Evolutionary conservation across 2,113 vertebrate species (phyloP).

Genomic region (Eublepharis macularius): DNA sequence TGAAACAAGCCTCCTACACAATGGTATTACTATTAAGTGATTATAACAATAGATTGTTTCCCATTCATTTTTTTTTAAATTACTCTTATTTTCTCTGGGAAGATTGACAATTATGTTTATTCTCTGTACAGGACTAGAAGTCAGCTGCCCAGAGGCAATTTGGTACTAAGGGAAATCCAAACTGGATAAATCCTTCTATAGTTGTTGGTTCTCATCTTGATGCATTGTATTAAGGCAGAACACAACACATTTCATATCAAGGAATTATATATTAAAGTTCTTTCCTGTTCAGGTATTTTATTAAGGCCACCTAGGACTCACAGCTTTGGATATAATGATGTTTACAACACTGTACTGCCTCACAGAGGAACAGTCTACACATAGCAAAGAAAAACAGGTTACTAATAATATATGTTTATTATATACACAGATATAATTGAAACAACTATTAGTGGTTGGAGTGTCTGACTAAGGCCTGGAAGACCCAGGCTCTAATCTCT

Average conservation of each 20-base stretch:
- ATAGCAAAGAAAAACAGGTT: neutral
- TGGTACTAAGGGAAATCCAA: neutral
- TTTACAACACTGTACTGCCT: neutral
- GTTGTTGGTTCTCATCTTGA: neutral
- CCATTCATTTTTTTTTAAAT: neutral
- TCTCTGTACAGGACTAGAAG: neutral
- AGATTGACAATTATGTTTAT: neutral
- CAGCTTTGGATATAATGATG: neutral
- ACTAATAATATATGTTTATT: too few relatives aligned
- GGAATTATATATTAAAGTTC: neutral
- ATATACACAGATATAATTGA: too few relatives aligned
- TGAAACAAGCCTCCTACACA: neutral
- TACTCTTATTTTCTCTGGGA: neutral
- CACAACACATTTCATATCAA: neutral
- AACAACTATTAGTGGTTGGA: too few relatives aligned
- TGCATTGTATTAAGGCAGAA: neutral
- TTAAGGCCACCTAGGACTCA: neutral
- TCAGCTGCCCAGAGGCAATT: neutral
- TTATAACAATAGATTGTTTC: neutral
- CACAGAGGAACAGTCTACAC: neutral
- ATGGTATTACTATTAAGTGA: neutral
- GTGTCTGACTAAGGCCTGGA: too few relatives aligned
- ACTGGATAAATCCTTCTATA: neutral
- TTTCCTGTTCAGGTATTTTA: neutral
- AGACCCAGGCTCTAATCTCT: too few relatives aligned